These are phyloP conservation scores for Hemibagrus wyckioides DNA, from an alignment of 2,113 vertebrate genomes.

Conservation along the genomic window DNA sequence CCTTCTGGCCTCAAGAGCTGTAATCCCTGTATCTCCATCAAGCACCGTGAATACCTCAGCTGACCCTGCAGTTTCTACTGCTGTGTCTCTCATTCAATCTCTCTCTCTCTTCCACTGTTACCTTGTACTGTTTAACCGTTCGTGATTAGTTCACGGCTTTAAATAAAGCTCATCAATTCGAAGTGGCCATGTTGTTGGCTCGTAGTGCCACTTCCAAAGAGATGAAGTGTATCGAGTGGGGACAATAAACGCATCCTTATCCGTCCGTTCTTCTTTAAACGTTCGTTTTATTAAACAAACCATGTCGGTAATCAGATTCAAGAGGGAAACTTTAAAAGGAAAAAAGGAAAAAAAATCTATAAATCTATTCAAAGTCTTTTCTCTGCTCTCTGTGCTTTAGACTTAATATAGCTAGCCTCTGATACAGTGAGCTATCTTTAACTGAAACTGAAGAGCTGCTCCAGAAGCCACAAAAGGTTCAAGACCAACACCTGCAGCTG, in stretches of 20 bases:
- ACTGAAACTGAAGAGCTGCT: background rate
- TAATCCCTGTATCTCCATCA: constrained; percentile 27
- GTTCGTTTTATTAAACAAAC: background rate
- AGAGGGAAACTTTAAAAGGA: background rate
- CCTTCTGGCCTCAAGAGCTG: constrained; percentile 19
- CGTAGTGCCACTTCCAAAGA: background rate
- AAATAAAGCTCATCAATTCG: background rate
- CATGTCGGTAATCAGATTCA: background rate
- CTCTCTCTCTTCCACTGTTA: background rate
- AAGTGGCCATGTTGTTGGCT: background rate
- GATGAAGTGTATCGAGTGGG: no score
- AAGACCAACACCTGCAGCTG: background rate
- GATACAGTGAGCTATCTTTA: background rate
- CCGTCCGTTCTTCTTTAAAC: background rate
- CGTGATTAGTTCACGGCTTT: background rate
- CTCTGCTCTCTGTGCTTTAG: background rate
- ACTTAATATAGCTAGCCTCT: background rate
- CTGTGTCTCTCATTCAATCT: background rate
- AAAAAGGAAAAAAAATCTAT: background rate
- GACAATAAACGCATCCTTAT: background rate
- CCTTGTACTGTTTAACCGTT: background rate
- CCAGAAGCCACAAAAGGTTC: background rate
- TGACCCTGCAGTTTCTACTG: background rate
- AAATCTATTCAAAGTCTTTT: background rate
- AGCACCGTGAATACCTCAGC: background rate